Percentiles rank a stretch among this genome's conserved stretches.
phyloP scores from a whole-genome alignment of 2,113 vertebrate species.

The Hiodon alosoides region DNA sequence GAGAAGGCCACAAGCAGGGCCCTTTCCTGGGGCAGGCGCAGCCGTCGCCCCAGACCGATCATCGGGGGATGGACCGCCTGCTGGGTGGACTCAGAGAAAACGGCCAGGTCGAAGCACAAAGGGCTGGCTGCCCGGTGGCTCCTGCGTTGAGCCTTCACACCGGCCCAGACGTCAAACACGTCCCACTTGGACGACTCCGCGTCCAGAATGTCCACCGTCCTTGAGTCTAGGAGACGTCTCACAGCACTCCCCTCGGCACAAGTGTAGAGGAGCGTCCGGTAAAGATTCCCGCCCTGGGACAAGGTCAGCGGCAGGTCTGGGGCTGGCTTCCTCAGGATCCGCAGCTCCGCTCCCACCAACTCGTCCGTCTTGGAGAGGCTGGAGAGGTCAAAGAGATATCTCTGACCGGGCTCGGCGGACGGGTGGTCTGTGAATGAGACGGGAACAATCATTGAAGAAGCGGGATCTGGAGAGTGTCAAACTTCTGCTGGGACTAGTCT shows the following conservation, averaged over 20 bases:
- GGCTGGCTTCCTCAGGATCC: conserved; percentile 58
- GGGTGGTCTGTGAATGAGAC: conserved; percentile 32
- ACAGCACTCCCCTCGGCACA: conserved; percentile 45
- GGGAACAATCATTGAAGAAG: not conserved
- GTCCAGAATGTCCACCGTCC: conserved; percentile 55
- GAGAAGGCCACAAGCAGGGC: conserved; percentile 75
- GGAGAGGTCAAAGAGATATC: conserved; percentile 73
- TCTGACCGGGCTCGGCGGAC: conserved; percentile 46
- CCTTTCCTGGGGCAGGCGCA: conserved; percentile 53
- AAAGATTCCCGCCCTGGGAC: conserved; percentile 49
- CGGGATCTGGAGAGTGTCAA: not conserved
- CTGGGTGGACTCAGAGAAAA: conserved; percentile 49
- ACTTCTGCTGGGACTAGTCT: not conserved
- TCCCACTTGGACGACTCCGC: conserved; percentile 59
- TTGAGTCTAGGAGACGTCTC: conserved; percentile 57
- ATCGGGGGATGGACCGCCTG: conserved; percentile 41
- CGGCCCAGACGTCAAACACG: conserved; percentile 70
- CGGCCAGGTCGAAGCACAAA: conserved; percentile 65
- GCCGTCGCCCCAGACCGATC: conserved; percentile 59
- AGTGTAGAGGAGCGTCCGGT: conserved; percentile 63
- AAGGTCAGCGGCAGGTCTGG: conserved; percentile 43
- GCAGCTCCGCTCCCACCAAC: conserved; percentile 68
- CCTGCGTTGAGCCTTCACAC: conserved; percentile 43
- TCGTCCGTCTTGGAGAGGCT: conserved; percentile 63
- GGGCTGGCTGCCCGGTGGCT: conserved; percentile 19